Evolutionary conservation across 2,888 invertebrate species (phyloP).

Genomic region (Hirtodrosophila alboralis): DNA sequence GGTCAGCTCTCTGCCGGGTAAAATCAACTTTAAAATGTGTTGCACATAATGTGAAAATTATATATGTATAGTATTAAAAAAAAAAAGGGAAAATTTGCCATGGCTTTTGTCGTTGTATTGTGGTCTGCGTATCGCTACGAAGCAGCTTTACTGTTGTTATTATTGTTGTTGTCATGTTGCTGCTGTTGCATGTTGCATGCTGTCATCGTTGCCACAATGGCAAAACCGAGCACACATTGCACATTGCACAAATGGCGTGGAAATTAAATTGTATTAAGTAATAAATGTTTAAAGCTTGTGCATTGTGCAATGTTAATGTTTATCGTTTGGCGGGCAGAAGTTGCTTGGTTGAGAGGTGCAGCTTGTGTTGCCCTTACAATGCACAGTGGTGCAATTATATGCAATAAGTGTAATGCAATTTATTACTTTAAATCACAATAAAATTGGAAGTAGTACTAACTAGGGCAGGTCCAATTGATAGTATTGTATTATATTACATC

Average conservation of each 20-base stretch:
- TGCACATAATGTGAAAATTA: slow-evolving; percentile 32
- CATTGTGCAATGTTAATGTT: slow-evolving; percentile 50
- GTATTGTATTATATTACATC: no score
- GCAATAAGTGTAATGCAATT: no score
- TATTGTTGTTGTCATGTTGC: slow-evolving; percentile 10
- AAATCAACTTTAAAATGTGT: slow-evolving; percentile 36
- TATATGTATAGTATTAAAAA: slow-evolving; percentile 18
- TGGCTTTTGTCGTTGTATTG: slow-evolving; percentile 26
- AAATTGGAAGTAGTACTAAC: no score
- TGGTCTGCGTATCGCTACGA: slow-evolving; percentile 36
- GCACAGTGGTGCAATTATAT: slow-evolving; percentile 25
- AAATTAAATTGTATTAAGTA: slow-evolving; percentile 67
- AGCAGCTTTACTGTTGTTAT: slow-evolving; percentile 27
- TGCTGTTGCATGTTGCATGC: slow-evolving; percentile 16
- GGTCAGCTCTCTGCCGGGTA: slow-evolving; percentile 27
- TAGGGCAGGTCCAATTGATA: no score
- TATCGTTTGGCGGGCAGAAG: slow-evolving; percentile 10
- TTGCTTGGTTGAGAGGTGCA: not conserved
- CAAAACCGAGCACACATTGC: slow-evolving; percentile 37
- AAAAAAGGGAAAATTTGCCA: slow-evolving; percentile 3
- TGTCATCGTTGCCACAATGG: slow-evolving; percentile 49
- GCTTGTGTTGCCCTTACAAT: slow-evolving; percentile 1
- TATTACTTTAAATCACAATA: no score
- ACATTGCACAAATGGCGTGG: slow-evolving; percentile 59
- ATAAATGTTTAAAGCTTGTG: slow-evolving; percentile 63